Conservation (phyloP, 2,797 vertebrate genomes). For the Rhodeus uyekii region DNA sequence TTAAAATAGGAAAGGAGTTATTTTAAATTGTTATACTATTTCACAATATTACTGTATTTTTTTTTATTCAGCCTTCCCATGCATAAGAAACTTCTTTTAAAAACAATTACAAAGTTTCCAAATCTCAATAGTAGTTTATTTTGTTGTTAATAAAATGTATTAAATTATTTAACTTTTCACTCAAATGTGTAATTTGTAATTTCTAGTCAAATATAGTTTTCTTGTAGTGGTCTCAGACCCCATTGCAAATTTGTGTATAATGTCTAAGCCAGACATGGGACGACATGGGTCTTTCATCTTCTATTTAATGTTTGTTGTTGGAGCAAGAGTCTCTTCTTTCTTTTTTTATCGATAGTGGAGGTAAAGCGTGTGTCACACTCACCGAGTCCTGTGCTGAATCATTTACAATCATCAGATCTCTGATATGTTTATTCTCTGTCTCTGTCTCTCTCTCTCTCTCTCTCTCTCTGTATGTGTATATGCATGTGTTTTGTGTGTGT, state of each 20-base stretch:
- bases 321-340: not conserved
- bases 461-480: not conserved
- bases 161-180: no score
- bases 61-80: not conserved
- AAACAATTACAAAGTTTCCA: not conserved
- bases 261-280: not conserved
- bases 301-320: not conserved
- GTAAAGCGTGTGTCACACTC: constrained; percentile 23
- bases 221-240: not conserved
- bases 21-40: not conserved
- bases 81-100: not conserved
- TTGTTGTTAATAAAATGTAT: not conserved
- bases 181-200: not conserved
- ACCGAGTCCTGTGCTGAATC: constrained; percentile 24
- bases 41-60: not conserved
- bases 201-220: not conserved
- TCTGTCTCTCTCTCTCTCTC: not conserved
- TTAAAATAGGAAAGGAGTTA: not conserved
- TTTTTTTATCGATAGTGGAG: constrained; percentile 1
- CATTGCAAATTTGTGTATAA: not conserved
- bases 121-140: not conserved
- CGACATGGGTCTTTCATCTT: not conserved
- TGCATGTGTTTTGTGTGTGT: not conserved
- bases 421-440: constrained; percentile 1
- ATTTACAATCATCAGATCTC: constrained; percentile 34